Evolutionary conservation across 2,113 vertebrate species (phyloP).

Genomic region (Ibidorhyncha struthersii): DNA sequence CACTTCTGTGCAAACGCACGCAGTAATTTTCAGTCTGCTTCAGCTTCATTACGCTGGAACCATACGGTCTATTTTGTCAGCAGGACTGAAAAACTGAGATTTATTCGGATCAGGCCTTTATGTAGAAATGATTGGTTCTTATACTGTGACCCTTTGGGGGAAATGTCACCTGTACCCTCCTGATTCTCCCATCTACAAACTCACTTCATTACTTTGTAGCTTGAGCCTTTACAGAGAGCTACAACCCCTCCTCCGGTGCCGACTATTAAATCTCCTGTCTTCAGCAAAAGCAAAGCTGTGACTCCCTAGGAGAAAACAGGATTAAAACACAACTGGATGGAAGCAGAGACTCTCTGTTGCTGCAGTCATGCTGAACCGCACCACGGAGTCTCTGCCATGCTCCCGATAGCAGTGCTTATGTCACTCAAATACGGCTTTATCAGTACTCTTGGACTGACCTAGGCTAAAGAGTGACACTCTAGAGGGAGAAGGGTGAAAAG

Average conservation of each 20-base stretch:
- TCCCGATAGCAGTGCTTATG: background rate
- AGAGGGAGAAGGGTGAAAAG: background rate
- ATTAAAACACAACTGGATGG: background rate
- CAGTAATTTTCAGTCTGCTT: background rate
- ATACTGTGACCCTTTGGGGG: background rate
- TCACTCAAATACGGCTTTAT: background rate
- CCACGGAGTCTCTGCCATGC: background rate
- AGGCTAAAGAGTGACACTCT: background rate
- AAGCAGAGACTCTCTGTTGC: background rate
- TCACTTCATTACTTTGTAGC: constrained; percentile 86
- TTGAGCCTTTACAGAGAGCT: constrained; percentile 79
- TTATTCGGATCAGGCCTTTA: background rate
- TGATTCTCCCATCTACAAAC: constrained; percentile 9
- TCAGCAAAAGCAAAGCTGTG: constrained; percentile 76
- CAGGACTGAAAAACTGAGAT: background rate
- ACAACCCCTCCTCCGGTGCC: constrained; percentile 85
- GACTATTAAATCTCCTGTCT: constrained; percentile 81
- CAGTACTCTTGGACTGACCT: background rate
- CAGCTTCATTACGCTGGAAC: background rate
- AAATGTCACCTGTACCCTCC: background rate
- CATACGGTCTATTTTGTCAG: background rate
- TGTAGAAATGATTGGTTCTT: background rate
- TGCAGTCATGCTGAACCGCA: background rate
- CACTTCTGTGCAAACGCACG: background rate
- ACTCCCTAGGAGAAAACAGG: constrained; percentile 79